Evolutionary conservation across 2,888 invertebrate genomes (phyloP).

Genomic region (Erynnis tages): DNA sequence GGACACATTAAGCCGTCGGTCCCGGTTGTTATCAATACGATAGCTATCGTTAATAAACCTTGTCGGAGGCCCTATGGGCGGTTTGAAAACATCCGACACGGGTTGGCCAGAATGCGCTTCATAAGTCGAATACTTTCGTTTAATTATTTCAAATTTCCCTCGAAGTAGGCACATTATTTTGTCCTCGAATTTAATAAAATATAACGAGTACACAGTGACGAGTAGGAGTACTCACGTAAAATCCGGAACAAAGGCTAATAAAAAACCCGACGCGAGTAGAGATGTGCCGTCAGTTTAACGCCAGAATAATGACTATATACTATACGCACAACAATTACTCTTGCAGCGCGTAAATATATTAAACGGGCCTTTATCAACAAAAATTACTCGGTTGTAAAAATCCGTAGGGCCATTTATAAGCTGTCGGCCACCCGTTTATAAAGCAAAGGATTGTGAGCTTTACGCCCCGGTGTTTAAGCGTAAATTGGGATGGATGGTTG

Average conservation of each 20-base stretch:
- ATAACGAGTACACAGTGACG: too few relatives aligned
- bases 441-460: slow-evolving; percentile 10
- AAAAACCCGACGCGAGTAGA: slow-evolving; percentile 2
- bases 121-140: too few relatives aligned
- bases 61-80: too few relatives aligned
- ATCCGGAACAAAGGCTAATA: neutral
- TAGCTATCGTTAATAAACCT: too few relatives aligned
- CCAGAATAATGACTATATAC: slow-evolving; percentile 17
- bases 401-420: slow-evolving; percentile 23
- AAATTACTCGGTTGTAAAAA: slow-evolving; percentile 28
- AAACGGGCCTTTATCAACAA: slow-evolving; percentile 19
- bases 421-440: slow-evolving; percentile 16
- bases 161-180: too few relatives aligned
- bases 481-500: neutral
- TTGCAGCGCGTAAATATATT: slow-evolving; percentile 17
- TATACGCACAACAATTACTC: slow-evolving; percentile 19
- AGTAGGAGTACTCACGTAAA: neutral
- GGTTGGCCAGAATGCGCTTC: too few relatives aligned
- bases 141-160: too few relatives aligned
- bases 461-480: neutral
- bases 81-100: too few relatives aligned
- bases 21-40: too few relatives aligned
- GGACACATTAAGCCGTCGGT: too few relatives aligned
- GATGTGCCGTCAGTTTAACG: slow-evolving; percentile 1
- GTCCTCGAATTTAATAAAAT: too few relatives aligned